These are phyloP conservation scores for Probosciger aterrimus DNA, from an alignment of 2,113 vertebrate genomes.

Conservation along the genomic window DNA sequence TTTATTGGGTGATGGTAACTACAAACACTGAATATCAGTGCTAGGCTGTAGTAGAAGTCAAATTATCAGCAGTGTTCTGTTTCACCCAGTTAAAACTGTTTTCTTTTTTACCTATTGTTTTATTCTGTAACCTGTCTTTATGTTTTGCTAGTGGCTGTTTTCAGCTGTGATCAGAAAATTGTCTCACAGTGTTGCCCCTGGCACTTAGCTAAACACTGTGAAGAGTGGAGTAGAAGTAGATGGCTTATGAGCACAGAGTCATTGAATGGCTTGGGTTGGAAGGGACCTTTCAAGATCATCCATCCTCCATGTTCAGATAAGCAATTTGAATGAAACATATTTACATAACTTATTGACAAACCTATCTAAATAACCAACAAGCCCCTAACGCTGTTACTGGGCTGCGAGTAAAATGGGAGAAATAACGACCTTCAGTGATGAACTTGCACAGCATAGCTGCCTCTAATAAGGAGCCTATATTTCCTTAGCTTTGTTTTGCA, in stretches of 20 bases:
- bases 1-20: not conserved
- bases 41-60: too few relatives aligned
- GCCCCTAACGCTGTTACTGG: not conserved
- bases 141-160: not conserved
- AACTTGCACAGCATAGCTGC: not conserved
- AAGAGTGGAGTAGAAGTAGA: not conserved
- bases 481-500: not conserved
- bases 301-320: not conserved
- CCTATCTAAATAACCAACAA: not conserved
- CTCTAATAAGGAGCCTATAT: not conserved
- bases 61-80: too few relatives aligned
- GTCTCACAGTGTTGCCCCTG: not conserved
- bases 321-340: not conserved
- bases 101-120: not conserved
- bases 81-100: not conserved
- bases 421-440: not conserved
- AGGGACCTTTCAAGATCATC: not conserved
- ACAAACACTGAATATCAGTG: not conserved
- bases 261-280: not conserved
- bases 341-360: not conserved
- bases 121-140: not conserved
- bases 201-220: not conserved
- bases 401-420: not conserved
- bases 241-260: not conserved
- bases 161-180: not conserved